A percentile compares a stretch with the other conserved stretches of the same genome.
Evolutionary conservation across 2,888 invertebrate species (phyloP).

Genomic region (Drosophila mayaguana): DNA sequence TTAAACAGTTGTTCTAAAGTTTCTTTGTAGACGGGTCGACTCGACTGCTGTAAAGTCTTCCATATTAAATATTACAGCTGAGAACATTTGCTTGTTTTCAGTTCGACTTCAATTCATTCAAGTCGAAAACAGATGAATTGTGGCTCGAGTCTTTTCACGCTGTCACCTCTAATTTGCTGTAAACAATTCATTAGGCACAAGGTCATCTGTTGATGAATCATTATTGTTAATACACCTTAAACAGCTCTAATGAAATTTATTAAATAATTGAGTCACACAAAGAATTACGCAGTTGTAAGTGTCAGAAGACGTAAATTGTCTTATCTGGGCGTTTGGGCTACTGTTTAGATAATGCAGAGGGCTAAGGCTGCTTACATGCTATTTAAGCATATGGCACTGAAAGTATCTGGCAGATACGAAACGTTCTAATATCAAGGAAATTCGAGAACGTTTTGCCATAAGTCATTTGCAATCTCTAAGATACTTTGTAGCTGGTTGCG

Average conservation of each 20-base stretch:
- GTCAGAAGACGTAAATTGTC: not conserved
- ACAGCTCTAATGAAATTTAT: conserved; percentile 21
- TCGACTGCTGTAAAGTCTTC: not conserved
- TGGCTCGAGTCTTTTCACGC: not conserved
- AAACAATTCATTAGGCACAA: conserved; percentile 28
- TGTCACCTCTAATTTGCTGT: conserved; percentile 18
- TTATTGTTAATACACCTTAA: conserved; percentile 3
- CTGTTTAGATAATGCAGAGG: not conserved
- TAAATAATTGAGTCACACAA: conserved; percentile 30
- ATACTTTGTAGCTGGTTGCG: conserved; percentile 5
- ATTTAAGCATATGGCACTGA: not conserved
- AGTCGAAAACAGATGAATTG: not conserved
- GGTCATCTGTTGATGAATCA: conserved; percentile 31
- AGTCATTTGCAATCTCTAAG: conserved; percentile 24
- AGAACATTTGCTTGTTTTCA: not conserved
- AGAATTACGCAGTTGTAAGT: conserved; percentile 11
- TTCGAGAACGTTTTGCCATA: not conserved
- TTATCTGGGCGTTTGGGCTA: conserved; percentile 6
- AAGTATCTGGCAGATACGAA: conserved; percentile 5
- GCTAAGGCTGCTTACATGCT: not conserved
- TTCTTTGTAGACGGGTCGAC: not conserved
- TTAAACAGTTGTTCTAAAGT: conserved; percentile 9
- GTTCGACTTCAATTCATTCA: not conserved
- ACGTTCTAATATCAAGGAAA: conserved; percentile 26
- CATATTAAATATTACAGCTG: too few relatives aligned